Conservation (phyloP, 2,888 invertebrate species). For the Dromius quadrimaculatus region DNA sequence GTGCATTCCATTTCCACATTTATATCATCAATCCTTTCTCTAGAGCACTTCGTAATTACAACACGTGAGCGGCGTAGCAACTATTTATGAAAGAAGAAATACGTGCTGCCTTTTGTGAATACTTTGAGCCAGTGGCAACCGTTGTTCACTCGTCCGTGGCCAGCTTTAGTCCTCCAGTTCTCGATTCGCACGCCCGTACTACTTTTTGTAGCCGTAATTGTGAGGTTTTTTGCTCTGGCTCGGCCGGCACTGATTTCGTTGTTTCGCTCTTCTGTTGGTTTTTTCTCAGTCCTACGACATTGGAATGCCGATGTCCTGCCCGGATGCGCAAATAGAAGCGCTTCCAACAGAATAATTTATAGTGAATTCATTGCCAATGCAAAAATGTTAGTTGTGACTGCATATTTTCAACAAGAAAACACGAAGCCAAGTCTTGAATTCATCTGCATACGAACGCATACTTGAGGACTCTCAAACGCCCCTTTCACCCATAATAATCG, state of each 20-base stretch:
- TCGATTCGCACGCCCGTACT: neutral
- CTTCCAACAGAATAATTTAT: conserved; percentile 16
- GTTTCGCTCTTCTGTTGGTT: conserved; percentile 44
- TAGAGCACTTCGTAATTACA: conserved; percentile 20
- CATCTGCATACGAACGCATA: no score
- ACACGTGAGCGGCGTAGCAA: conserved; percentile 15
- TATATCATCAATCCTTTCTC: no score
- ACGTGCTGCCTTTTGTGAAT: conserved; percentile 19
- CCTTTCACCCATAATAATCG: no score
- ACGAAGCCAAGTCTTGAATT: no score
- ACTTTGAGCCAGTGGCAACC: conserved; percentile 12
- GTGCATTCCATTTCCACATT: neutral
- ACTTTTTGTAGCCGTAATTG: conserved; percentile 43
- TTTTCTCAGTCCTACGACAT: conserved; percentile 28
- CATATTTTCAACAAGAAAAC: no score
- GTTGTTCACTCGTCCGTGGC: neutral
- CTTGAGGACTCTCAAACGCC: no score
- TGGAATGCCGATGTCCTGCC: conserved; percentile 40
- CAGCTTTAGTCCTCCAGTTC: neutral
- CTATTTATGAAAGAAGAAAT: conserved; percentile 34
- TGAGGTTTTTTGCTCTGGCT: conserved; percentile 37
- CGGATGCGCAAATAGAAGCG: conserved; percentile 14
- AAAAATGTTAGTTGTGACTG: no score
- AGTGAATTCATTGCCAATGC: neutral
- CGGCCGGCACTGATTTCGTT: conserved; percentile 40